phyloP scores from a whole-genome alignment of 2,888 invertebrate species.

The Hololepta plana region DNA sequence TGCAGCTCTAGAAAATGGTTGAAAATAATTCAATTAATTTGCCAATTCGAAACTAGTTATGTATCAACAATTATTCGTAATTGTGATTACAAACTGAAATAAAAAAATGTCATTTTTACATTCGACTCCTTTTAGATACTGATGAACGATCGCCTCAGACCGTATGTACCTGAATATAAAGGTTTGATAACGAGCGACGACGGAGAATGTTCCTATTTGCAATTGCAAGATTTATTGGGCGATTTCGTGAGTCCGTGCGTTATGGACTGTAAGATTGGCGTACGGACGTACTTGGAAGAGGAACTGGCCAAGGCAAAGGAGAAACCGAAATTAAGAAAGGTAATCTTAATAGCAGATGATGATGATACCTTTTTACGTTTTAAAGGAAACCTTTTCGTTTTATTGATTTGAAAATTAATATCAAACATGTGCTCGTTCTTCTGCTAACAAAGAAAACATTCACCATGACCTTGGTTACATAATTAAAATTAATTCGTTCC shows the following conservation, averaged over 20 bases:
- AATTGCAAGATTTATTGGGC: conserved; percentile 81
- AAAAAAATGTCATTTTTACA: no score
- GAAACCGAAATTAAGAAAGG: conserved; percentile 79
- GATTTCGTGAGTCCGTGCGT: conserved; percentile 86
- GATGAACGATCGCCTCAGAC: conserved; percentile 75
- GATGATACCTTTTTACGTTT: conserved; percentile 1
- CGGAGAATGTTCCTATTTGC: conserved; percentile 70
- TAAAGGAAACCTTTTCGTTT: conserved; percentile 1
- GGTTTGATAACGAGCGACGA: conserved; percentile 68
- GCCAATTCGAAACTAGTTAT: no score
- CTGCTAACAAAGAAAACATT: no score
- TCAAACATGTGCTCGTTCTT: no score
- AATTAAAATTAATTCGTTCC: no score
- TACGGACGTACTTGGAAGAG: conserved; percentile 86
- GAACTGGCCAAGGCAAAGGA: conserved; percentile 90
- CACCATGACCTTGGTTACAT: no score
- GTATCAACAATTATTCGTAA: no score
- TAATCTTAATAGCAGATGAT: conserved; percentile 25
- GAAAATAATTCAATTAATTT: no score
- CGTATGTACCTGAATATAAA: conserved; percentile 86
- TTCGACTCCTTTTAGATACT: conserved; percentile 29
- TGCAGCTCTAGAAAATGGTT: no score
- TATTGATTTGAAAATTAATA: no score
- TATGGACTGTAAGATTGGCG: conserved; percentile 95
- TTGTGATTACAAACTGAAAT: no score